A percentile compares a stretch with the other conserved stretches of the same genome.
phyloP scores from a whole-genome alignment of 2,888 invertebrate species.

The Pristionchus mayeri region DNA sequence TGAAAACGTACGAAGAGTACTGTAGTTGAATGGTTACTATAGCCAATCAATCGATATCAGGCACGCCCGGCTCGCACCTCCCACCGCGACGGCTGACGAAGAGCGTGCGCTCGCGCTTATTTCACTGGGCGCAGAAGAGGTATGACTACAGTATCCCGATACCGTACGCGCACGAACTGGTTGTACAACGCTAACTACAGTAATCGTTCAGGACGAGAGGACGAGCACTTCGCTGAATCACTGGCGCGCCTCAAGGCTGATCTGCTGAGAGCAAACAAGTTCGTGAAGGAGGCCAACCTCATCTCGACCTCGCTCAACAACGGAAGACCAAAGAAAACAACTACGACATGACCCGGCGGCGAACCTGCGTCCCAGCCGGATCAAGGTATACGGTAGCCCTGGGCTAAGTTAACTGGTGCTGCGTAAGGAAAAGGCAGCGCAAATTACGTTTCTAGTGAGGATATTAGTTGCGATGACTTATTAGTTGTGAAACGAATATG shows the following conservation, averaged over 20 bases:
- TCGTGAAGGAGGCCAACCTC: slow-evolving; percentile 96
- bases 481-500: no score
- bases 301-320: slow-evolving; percentile 91
- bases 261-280: slow-evolving; percentile 91
- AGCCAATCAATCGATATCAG: no score
- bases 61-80: slow-evolving; percentile 58
- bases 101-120: slow-evolving; percentile 72
- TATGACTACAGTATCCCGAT: no score
- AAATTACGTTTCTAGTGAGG: no score
- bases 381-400: slow-evolving; percentile 63
- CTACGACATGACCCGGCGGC: slow-evolving; percentile 96
- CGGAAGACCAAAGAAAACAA: slow-evolving; percentile 84
- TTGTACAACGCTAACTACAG: no score
- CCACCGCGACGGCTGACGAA: slow-evolving; percentile 65
- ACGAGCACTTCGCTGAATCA: slow-evolving; percentile 93
- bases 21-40: no score
- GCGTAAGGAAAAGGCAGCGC: slow-evolving; percentile 80
- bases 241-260: slow-evolving; percentile 92
- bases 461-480: no score
- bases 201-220: slow-evolving; percentile 79
- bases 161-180: no score
- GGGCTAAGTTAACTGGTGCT: no score
- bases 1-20: no score
- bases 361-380: slow-evolving; percentile 89
- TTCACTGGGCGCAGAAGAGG: slow-evolving; percentile 79